Base-by-base conservation (phyloP, 2,888 invertebrate genomes). In the Acanthopleura granulata region DNA sequence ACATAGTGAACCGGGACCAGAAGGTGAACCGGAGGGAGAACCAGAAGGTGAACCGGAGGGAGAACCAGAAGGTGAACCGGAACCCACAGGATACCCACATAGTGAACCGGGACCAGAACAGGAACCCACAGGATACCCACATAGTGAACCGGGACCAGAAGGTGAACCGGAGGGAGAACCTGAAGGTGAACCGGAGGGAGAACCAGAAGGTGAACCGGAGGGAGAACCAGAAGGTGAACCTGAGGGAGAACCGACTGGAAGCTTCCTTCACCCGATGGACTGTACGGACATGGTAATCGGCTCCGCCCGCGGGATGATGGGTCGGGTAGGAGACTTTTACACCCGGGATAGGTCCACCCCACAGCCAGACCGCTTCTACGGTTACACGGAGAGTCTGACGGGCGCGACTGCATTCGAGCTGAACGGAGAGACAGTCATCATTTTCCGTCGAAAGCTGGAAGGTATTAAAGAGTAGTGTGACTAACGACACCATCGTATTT, bases 251-350 rank as follows among this genome's bases (percentile, higher is more conserved):
- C n/a, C 57, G 6, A 57, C 18, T 57, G 57, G 3, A 40, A 40
- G 9, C n/a, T n/a, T n/a, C 40, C 40, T 97, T 91, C 97, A 95
- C 89, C 94, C 96, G 0, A 99, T 99, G 98, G 98, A 98, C 91
- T 99, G 98, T 87, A 96, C 97, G 0, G 98, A 98, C 90, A 95
- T 99, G 74, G 94, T 98, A 9, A 96, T 98, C 81, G 98, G 97
- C 0, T 93, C 94, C 1, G 97, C 97, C 0, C 92, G 94, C 75
- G 97, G 96, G 15, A 94, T 94, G 85, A 93, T 94, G 76, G 95
- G 95, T 86, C 92, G 97, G 72, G 95, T 98, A n/a, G 93, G 94
- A 62, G 98, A 98, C 89, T 97, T 96, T 88, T 98, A 98, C 87
- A 96, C 97, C 0, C 93, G 97, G 79, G 97, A 97, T 91, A 93